These are phyloP conservation scores for Pollenia griseotomentosa DNA, from an alignment of 2,888 invertebrate species.

Conservation along the genomic window DNA sequence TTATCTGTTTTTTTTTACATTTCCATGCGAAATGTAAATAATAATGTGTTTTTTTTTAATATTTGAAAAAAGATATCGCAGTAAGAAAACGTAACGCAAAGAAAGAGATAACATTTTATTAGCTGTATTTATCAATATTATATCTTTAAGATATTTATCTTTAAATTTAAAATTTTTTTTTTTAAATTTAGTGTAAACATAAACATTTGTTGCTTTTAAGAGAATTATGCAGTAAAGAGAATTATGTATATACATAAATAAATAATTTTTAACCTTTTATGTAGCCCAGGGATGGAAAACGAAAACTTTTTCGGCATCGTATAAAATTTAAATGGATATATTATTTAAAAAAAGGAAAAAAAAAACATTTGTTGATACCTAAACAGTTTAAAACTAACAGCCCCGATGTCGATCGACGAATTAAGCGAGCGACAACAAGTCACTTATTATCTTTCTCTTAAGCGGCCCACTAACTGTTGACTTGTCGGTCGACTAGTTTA, in stretches of 20 bases:
- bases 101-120: slow-evolving; percentile 53
- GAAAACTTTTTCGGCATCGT: too few relatives aligned
- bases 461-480: too few relatives aligned
- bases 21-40: slow-evolving; percentile 72
- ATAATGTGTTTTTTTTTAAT: slow-evolving; percentile 48
- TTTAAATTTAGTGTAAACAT: slow-evolving; percentile 9
- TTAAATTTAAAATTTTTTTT: slow-evolving; percentile 24
- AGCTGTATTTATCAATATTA: background rate
- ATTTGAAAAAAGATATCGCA: slow-evolving; percentile 41
- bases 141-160: slow-evolving; percentile 22
- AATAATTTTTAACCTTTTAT: background rate
- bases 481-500: too few relatives aligned
- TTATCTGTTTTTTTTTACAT: slow-evolving; percentile 35
- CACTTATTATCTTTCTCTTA: too few relatives aligned
- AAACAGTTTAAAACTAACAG: too few relatives aligned
- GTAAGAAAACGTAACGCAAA: background rate
- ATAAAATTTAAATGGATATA: too few relatives aligned
- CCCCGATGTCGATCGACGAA: too few relatives aligned
- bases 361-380: too few relatives aligned
- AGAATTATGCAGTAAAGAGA: background rate
- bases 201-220: background rate
- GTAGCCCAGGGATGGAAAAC: background rate
- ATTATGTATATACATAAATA: background rate
- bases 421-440: too few relatives aligned
- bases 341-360: too few relatives aligned